A percentile compares a stretch with the other conserved stretches of the same genome.
Conservation (phyloP, 2,797 vertebrate genomes). For the Neomorphus geoffroyi region DNA sequence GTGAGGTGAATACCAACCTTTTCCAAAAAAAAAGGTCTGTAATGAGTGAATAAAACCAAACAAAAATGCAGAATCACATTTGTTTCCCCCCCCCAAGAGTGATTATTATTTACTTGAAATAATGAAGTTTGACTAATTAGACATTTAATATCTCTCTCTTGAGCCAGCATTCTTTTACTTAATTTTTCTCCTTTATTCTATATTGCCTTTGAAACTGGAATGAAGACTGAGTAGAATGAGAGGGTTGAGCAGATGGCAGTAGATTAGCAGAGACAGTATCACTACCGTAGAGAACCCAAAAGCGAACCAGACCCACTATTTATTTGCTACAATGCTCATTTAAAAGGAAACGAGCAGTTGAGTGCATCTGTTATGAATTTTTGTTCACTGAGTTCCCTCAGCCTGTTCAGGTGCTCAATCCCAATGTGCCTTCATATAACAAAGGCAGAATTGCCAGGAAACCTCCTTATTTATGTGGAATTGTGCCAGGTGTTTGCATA, state of each 20-base stretch:
- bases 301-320: not conserved
- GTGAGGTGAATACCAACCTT: not conserved
- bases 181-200: not conserved
- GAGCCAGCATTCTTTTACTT: not conserved
- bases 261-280: not conserved
- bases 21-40: not conserved
- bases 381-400: fast-evolving
- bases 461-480: not conserved
- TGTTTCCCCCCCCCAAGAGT: not conserved
- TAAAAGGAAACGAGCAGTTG: not conserved
- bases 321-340: not conserved
- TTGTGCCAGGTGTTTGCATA: not conserved
- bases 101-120: not conserved
- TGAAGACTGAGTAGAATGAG: not conserved
- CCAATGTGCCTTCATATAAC: not conserved
- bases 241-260: not conserved
- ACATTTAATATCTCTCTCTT: not conserved
- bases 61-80: not conserved
- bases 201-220: not conserved
- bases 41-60: not conserved
- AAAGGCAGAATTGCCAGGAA: not conserved
- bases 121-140: too few species aligned
- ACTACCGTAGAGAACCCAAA: not conserved
- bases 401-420: not conserved
- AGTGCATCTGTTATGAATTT: not conserved